Base-by-base conservation (phyloP, 2,113 vertebrate genomes). In the Montifringilla adamsi region DNA sequence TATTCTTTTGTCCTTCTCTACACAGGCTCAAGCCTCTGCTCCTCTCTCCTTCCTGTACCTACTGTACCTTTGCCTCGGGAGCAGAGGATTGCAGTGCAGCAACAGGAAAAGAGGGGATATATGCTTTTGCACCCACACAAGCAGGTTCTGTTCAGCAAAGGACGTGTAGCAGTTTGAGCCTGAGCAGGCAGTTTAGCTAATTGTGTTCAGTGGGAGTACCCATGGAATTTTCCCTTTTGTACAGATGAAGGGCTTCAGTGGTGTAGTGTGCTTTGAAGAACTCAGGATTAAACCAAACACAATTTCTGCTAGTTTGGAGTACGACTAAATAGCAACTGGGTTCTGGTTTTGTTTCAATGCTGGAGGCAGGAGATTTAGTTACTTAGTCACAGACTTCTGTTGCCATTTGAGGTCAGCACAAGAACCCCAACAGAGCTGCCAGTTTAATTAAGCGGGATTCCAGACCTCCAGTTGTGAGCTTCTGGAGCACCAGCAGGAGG, bases 391-490 rank as follows among this genome's bases (percentile, higher is more conserved):
- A 67, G 35, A 31, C 12, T 55, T 53, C 33, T 69, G 27, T 26
- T 50, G 52, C 33, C 30, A 11, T 68, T 59, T 47, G 47, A 47
- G 27, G 27, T 39, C 41, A 52, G 41, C 30, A 8, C 18, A 60
- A 27, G 35, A 68, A 68, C 14, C 18, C 27, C 12, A 37, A 50
- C 33, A 49, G 7, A 37, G 5, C 24, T 28, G 15, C 13, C 55
- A 4, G 4, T 39, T 64, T 73, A 27, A 1, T 8, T 7, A 47
- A 0, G 0, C 0, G 1, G 33, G 33, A 76, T 52, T 79, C 28
- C 63, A 73, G 53, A 44, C 27, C 9, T 46, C 30, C 27, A 44
- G 14, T 18, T 35, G 21, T 15, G 26, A 67, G 21, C 49, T 62
- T 77, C 56, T 67, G 47, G 69, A 87, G 19, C 18, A 31, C 27